These are phyloP conservation scores for Archips crataeganus DNA, from an alignment of 2,888 invertebrate species.

Conservation along the genomic window DNA sequence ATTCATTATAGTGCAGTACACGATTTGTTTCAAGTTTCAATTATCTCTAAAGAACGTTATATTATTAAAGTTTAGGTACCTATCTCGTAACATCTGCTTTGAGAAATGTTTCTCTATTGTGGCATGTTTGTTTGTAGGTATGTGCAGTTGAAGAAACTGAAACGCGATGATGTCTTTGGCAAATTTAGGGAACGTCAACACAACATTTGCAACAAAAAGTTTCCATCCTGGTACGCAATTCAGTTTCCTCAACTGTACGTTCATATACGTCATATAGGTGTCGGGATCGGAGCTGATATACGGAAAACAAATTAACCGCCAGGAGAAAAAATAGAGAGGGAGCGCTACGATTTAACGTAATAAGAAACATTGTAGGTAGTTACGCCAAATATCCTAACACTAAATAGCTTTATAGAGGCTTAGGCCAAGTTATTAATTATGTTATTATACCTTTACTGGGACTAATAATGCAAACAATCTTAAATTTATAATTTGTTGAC, in stretches of 20 bases:
- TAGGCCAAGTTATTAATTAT: not conserved
- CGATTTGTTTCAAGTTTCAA: not conserved
- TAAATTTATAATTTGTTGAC: not conserved
- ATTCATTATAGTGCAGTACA: constrained; percentile 6
- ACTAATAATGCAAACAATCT: not conserved
- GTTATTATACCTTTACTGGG: not conserved
- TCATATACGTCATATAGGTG: not conserved
- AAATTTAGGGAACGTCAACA: too few species aligned
- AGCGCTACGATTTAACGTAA: not conserved
- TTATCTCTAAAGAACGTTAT: not conserved
- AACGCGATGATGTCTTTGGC: too few species aligned
- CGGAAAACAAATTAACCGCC: not conserved
- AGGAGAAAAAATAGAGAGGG: not conserved
- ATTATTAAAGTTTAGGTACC: too few species aligned
- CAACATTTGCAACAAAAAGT: too few species aligned
- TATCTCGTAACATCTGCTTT: too few species aligned
- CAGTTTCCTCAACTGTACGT: too few species aligned
- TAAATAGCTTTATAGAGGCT: not conserved
- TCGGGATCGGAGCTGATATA: not conserved
- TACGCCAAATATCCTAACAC: not conserved
- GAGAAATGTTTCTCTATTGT: too few species aligned
- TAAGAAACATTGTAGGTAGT: not conserved
- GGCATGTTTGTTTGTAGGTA: too few species aligned
- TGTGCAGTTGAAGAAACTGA: too few species aligned
- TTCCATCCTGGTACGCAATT: too few species aligned